Base-by-base conservation (phyloP, 2,888 invertebrate species). In the Phania funesta region DNA sequence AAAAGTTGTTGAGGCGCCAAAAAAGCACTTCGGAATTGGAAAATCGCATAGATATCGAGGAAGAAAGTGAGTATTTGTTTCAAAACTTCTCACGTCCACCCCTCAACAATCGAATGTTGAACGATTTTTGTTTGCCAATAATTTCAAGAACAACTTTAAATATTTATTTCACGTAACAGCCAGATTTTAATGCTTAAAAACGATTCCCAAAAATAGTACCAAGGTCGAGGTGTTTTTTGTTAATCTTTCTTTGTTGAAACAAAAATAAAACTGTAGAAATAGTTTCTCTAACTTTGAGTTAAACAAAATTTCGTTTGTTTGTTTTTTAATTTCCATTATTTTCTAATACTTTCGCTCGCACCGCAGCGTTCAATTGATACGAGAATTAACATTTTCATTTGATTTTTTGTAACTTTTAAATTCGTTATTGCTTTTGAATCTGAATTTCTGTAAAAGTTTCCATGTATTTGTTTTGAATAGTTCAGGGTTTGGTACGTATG, bases 1-100 rank as follows among this genome's bases (percentile, higher is more conserved):
- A 96, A 24, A 93, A 95, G 68, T 93, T 98, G 70, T 92, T 98
- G 80, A 93, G 97, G 84, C 92, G 97, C 65, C 97, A 98, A 92
- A 96, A 97, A 91, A 97, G 96, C 86, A 96, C 97, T 67, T 96
- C 97, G 9, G 95, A 95, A 90, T 94, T 95, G 84, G 95, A 95
- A 89, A 94, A 95, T 38, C 93, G 94, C 86, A 92, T 94, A 60
- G 94, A 93, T 80, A 92, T 93, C 85, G 94, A 95, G 85, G 96
- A 96, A 91, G 96, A 96, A 93, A 96, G 96, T 96, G 93, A 96
- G 96, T 93, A 86, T 86, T 83, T 71, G 52, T 73, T 79, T 76
- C 20, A 32, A 50, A 64, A 44, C 18, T 22, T 32, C 29, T 22
- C 7, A 20, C 32, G 13, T 9, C 13, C 48, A 11, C 0, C 1